Evolutionary conservation across 2,888 invertebrate species (phyloP).

Genomic region (Scelioninae gen. 1): DNA sequence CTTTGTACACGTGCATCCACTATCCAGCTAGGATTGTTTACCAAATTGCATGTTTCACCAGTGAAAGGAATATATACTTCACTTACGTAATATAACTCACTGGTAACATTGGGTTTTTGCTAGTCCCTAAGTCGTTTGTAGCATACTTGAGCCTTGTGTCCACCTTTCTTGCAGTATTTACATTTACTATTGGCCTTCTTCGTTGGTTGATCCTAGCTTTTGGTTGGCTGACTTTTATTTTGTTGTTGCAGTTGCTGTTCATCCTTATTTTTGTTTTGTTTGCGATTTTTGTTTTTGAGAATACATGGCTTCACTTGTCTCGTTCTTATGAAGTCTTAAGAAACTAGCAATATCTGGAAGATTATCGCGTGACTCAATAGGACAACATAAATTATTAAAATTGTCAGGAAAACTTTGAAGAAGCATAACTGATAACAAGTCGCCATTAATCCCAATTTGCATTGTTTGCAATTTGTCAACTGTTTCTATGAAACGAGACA

Average conservation of each 20-base stretch:
- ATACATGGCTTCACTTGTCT: background rate
- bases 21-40: slow-evolving; percentile 10
- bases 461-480: slow-evolving; percentile 62
- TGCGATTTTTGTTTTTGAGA: background rate
- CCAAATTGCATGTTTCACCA: background rate
- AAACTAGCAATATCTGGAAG: background rate
- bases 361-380: background rate
- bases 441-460: slow-evolving; percentile 63
- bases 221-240: no score
- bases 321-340: background rate
- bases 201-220: no score
- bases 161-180: no score
- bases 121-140: background rate
- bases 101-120: background rate
- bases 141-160: background rate
- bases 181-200: background rate
- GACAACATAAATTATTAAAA: slow-evolving; percentile 1
- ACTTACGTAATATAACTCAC: background rate
- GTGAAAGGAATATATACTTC: no score
- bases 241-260: background rate
- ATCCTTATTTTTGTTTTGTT: background rate
- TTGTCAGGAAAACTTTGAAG: slow-evolving; percentile 31
- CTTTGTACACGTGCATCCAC: background rate
- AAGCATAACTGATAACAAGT: slow-evolving; percentile 27
- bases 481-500: slow-evolving; percentile 54